Evolutionary conservation across 2,113 vertebrate genomes (phyloP).

Genomic region (Zootoca vivipara): DNA sequence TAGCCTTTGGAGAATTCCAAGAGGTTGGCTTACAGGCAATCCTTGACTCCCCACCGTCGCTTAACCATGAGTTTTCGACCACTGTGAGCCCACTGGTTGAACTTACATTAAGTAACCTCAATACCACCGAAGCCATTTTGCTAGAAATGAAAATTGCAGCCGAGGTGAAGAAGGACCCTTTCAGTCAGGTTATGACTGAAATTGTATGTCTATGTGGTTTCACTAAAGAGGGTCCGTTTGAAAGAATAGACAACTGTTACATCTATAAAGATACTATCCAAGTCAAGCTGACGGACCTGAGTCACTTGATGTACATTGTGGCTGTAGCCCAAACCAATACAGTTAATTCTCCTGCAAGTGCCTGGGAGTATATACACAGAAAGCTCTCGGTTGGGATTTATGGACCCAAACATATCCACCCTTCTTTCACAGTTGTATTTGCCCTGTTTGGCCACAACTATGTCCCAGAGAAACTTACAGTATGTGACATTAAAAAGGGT

Average conservation of each 20-base stretch:
- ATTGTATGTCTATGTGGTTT: conserved; percentile 83
- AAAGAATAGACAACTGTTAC: conserved; percentile 83
- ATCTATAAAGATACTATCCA: conserved; percentile 87
- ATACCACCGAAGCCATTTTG: conserved; percentile 81
- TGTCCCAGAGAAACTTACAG: conserved; percentile 85
- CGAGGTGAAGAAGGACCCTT: conserved; percentile 86
- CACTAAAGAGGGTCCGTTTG: conserved; percentile 88
- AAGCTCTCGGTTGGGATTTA: conserved; percentile 89
- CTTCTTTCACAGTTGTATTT: conserved; percentile 87
- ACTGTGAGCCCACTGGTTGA: conserved; percentile 91
- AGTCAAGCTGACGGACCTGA: conserved; percentile 84
- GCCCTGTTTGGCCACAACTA: conserved; percentile 88
- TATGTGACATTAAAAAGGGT: conserved; percentile 83
- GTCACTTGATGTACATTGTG: conserved; percentile 85
- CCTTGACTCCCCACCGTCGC: conserved; percentile 84
- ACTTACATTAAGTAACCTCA: conserved; percentile 87
- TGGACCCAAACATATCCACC: conserved; percentile 93
- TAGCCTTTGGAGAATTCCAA: conserved; percentile 86
- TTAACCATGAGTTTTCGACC: conserved; percentile 88
- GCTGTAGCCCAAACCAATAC: conserved; percentile 80
- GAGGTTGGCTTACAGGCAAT: conserved; percentile 88
- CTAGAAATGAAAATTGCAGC: conserved; percentile 89
- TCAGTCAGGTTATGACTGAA: conserved; percentile 91
- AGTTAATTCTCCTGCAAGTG: conserved; percentile 79
- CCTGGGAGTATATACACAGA: conserved; percentile 82